Base-by-base conservation (phyloP, 2,888 invertebrate species). In the Drosophila tanythrix region DNA sequence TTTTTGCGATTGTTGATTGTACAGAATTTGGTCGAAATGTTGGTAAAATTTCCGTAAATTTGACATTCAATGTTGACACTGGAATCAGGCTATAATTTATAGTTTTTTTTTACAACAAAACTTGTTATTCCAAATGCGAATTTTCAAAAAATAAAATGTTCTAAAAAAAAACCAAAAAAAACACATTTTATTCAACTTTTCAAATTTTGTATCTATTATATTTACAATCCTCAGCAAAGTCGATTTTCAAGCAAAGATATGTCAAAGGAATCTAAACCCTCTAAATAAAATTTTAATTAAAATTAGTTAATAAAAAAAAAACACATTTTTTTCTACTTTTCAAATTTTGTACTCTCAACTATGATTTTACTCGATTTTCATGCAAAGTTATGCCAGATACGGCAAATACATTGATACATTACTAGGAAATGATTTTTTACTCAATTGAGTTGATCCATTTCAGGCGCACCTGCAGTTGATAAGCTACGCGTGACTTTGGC, bases 401-500 rank as follows among this genome's bases (percentile, higher is more conserved):
- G 40, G n/a, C 10, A 10, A n/a, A 21, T n/a, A 4, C 4, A n/a
- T n/a, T 10, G 40, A 4, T 10, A 5, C 11, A 2, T 5, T 46
- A 46, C 46, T 21, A 3, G 67, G 59, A 77, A 72, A 33, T 10
- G 33, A 0, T 33, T 11, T 11, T 11, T 33, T 1, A 33, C 10
- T 11, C 36, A 56, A 77, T 51, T 11, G 35, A 36, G 63, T 81
- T 83, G 7, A 3, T 7, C 21, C 13, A 21, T 7, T 21, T 5
- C 21, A 33, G 21, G 48, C 35, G 25, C 62, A 76, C 65, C 81
- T 69, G n/a, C 38, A 35, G 31, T 13, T 71, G 76, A 73, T 65
- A 75, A 79, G 79, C 74, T 67, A 62, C 40, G 66, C 63, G 25
- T 40, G 65, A 43, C 70, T 66, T 68, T 27, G 51, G 33, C 25